Evolutionary conservation across 2,797 vertebrate genomes (phyloP), one percentile per base, ranked within the genome.

Genomic region (Acanthurus leucopareius): DNA sequence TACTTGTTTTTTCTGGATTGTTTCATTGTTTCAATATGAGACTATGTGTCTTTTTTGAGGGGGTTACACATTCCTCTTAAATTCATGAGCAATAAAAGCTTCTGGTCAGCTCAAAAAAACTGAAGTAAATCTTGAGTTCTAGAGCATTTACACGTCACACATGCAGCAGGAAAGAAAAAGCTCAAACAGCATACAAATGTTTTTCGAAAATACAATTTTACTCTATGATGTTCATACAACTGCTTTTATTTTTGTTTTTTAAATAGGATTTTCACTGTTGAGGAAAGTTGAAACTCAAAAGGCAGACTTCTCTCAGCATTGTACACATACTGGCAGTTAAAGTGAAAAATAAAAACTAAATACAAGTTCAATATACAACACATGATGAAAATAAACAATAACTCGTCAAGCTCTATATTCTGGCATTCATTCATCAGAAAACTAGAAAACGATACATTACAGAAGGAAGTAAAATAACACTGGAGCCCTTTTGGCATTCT

Each of bases 261-360:
- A 93, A 94, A 93, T 92, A 93, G 86, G 78, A 85, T 82, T 89
- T 86, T 88, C 81, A 88, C 60, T 82, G 77, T 83, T 32, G 84
- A 90, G 81, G 88, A 79, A 88, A 85, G 85, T 86, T 76, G 42
- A 89, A 93, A 91, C 86, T 83, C 67, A 88, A 85, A 90, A 88
- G 84, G 82, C 85, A 86, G 79, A 90, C 84, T 64, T 83, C 86
- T 88, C 86, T 89, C 87, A 88, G 87, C 86, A 85, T 89, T 53
- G 67, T 88, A 92, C 90, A 91, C 83, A 90, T 90, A 91, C 88
- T 90, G 89, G 90, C 92, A 92, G 93, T 91, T 86, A 90, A 93
- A 88, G 90, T 91, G 84, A 88, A 92, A 90, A 86, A 85, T 72
- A 71, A 91, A 85, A 79, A 86, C 59, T 77, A 64, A 86, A 78